These are phyloP conservation scores for Aspidapion aeneum DNA, from an alignment of 2,888 invertebrate genomes.

Conservation along the genomic window DNA sequence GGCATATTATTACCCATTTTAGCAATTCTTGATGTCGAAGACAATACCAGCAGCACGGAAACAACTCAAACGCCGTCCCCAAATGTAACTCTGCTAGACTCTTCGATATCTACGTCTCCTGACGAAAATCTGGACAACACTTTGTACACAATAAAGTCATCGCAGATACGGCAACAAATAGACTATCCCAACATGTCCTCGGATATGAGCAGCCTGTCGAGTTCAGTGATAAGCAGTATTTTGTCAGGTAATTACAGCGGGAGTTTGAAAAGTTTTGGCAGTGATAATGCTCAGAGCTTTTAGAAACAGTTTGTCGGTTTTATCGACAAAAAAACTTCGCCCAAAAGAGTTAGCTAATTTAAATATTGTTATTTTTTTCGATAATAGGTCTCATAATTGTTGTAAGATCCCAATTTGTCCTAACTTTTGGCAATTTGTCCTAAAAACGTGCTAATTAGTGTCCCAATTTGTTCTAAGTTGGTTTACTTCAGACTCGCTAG, in stretches of 20 bases:
- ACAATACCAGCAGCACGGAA: conserved; percentile 42
- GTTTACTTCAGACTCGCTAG: no score
- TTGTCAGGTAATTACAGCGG: conserved; percentile 35
- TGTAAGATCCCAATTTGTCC: no score
- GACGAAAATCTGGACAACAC: conserved; percentile 41
- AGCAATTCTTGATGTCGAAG: conserved; percentile 39
- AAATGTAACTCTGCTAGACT: conserved; percentile 38
- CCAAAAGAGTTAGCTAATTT: no score
- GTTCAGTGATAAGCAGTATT: conserved; percentile 45
- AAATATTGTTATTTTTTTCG: no score
- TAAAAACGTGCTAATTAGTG: no score
- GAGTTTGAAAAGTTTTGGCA: background rate
- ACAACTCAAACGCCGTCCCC: conserved; percentile 45
- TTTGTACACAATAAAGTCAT: conserved; percentile 31
- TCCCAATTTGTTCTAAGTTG: no score
- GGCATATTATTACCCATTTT: no score
- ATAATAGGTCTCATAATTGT: no score
- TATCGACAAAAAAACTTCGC: no score
- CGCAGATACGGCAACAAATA: conserved; percentile 25
- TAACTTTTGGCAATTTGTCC: no score
- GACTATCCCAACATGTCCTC: conserved; percentile 45
- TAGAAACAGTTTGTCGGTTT: no score
- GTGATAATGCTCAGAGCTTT: conserved; percentile 3
- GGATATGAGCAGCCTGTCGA: conserved; percentile 46
- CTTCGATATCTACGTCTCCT: conserved; percentile 46